Base-by-base conservation (phyloP, 2,797 vertebrate genomes). In the Lithobates pipiens region DNA sequence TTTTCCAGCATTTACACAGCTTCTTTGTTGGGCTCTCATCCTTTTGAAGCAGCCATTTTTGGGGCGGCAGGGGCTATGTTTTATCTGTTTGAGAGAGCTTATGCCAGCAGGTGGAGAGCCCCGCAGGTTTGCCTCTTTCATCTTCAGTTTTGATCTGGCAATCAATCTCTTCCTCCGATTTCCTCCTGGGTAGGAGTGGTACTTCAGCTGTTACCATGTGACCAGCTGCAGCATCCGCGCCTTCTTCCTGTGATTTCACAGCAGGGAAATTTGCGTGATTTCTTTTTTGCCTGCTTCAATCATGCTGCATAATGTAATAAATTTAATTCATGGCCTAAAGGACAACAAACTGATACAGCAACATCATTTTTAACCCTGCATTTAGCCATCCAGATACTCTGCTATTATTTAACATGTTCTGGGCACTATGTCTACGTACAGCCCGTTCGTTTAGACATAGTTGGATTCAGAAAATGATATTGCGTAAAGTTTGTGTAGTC, bases 71-170 rank as follows among this genome's bases (percentile, higher is more conserved):
- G 94, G 93, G 95, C 95, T 92, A 88, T 95, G 91, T 96, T 95
- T 94, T 95, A 92, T 94, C 94, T 98, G 39, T 97, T 95, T 95
- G 93, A 94, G 91, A 94, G 92, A 92, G 92, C 95, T 94, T 94
- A 94, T 94, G 88, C 92, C 94, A 93, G 92, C 94, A 94, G 93
- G 93, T 93, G 94, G 95, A 94, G 93, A 92, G 92, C 90, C 85
- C 36, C 91, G 91, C 94, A 97, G 96, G 96, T 97, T 97, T 96
- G 96, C 95, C 90, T 95, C 90, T 91, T 94, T 93, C 91, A 89
- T 73, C 79, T 77, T 54, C 29, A 39, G 74, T 92, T 93, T 92
- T 91, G 90, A 86, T 93, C 93, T 93, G 92, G 91, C 90, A 90
- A 90, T 90, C 89, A 90, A 89, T 25, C 27, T 70, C 13, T 29